Evolutionary conservation across 2,113 vertebrate genomes (phyloP), one percentile per base, ranked within the genome.

Genomic region (Willisornis vidua): DNA sequence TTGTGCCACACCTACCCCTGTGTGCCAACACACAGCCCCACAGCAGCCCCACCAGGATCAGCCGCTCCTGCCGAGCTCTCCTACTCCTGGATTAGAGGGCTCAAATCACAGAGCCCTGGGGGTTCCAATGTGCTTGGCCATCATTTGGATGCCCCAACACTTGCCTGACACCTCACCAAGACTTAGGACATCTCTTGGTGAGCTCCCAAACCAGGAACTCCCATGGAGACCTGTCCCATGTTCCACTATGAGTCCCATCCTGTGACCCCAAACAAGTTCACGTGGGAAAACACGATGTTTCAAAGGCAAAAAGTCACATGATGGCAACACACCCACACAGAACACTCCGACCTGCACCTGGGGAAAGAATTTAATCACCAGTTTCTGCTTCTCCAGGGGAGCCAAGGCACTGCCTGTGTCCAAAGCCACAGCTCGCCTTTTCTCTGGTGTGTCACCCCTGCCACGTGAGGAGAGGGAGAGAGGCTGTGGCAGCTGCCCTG

Each of bases 1-100:
- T 41, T 23, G 31, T 2, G 2, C 81, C 93, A 82, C 94, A 88
- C 88, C 90, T 73, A 70, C 63, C 39, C 35, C 41, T 74, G 23
- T 74, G 39, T 45, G 41, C 74, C 85, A 78, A 25, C 77, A 23
- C 3, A 10, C 1, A 3, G 82, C 55, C 39, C 65, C 81, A 37
- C 12, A 0, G 1, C 3, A 39, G 54, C 1, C 16, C 19, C 77
- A 54, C 49, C 85, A 29, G 1, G 0, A 19, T 33, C 29, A 43
- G 58, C 10, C 3, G 3, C 51, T 58, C 39, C 45, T 48, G 37
- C 71, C 2, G 6, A 48, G 63, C 54, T 41, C 79, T 43, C 20
- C 51, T 2, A 0, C 1, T 54, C 11, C 48, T 59, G 13, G 20
- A 49, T 26, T 19, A 26, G 0, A 54, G 28, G 16, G 41, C 77